Evolutionary conservation across 2,113 vertebrate species (phyloP), one percentile per base, ranked within the genome.

Genomic region (Syngnathoides biaculeatus): DNA sequence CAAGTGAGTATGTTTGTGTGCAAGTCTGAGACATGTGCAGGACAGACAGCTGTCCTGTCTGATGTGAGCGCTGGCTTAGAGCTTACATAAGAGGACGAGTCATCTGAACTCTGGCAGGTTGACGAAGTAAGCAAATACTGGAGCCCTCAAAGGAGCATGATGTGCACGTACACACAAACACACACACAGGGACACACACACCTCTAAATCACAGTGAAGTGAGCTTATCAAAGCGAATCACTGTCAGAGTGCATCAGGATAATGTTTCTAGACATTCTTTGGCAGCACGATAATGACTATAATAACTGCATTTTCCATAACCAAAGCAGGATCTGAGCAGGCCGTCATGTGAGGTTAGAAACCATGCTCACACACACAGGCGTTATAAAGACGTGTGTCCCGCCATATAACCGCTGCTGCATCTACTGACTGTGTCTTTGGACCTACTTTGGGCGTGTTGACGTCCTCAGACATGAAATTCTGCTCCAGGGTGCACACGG

Each of bases 391-490:
- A 43, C 58, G 24, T 30, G 11, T n/a, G 12, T 14, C 9, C 24
- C n/a, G 20, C 35, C 48, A 47, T 9, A 13, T 30, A 13, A 19
- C 39, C 61, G 47, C 43, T 48, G 6, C 53, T 26, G 24, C 6
- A 12, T 27, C 26, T 20, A 38, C 48, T n/a, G 8, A 52, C 48
- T 20, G 30, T 22, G 11, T 43, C 22, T 14, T 15, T 77, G 72
- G 40, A 80, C 58, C 6, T 93, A 98, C 97, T 94, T 96, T 95
- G 74, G 97, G 97, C 0, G 94, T 98, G 77, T 91, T 94, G 0
- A 99, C 91, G 7, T 98, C 96, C 75, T 98, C 97, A 58, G 95
- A 94, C 92, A 96, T 94, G 68, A 98, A 94, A 0, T 92, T 90
- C 17, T 94, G 87, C 67, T 96, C 96, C 2, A 91, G 87, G 42